Evolutionary conservation across 1,140 invertebrate genomes (phyloP).

Genomic region (Drosophila ohnishii): DNA sequence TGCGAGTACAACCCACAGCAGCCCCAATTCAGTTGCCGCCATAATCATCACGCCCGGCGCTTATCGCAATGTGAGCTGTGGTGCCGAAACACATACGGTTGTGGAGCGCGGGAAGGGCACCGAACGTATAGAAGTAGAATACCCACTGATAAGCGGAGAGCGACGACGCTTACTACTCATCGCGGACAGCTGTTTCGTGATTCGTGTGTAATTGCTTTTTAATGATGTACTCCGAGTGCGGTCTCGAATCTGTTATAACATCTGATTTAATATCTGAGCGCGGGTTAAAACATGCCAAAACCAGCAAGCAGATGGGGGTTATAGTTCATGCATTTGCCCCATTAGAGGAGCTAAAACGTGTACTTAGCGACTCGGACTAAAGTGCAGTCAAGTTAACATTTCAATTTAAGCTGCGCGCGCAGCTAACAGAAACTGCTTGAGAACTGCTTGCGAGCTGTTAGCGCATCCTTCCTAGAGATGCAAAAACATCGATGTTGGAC

Average conservation of each 20-base stretch:
- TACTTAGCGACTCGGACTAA: background rate
- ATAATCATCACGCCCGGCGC: constrained; percentile 63
- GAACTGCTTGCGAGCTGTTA: constrained; percentile 14
- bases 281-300: constrained; percentile 1
- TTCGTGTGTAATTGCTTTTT: constrained; percentile 34
- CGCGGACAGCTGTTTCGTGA: constrained; percentile 31
- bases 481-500: too few species aligned
- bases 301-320: constrained; percentile 8
- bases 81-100: constrained; percentile 34
- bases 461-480: too few species aligned
- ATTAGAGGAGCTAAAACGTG: background rate
- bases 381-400: background rate
- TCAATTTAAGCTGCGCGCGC: constrained; percentile 21
- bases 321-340: constrained; percentile 18
- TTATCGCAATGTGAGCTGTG: constrained; percentile 50
- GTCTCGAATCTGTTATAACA: constrained; percentile 1
- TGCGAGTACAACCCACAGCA: constrained; percentile 29
- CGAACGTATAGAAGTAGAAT: constrained; percentile 7
- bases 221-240: constrained; percentile 1
- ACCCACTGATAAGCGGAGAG: constrained; percentile 34
- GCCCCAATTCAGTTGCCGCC: constrained; percentile 53
- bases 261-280: constrained; percentile 6
- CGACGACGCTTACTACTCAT: constrained; percentile 3
- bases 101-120: background rate
- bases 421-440: constrained; percentile 15